Evolutionary conservation across 2,888 invertebrate genomes (phyloP).

Genomic region (Cephalotes varians): DNA sequence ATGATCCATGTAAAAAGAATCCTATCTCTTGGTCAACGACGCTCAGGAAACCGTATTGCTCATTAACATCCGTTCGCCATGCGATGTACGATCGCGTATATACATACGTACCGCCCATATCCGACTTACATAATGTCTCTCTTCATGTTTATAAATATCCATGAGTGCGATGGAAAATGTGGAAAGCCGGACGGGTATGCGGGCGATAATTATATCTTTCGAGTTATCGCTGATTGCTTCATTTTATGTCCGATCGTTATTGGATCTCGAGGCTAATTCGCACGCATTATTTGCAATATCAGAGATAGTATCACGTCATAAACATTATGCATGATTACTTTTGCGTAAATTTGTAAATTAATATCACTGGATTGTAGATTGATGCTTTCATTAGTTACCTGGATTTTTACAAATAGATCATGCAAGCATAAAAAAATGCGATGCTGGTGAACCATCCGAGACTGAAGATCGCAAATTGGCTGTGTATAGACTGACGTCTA

Average conservation of each 20-base stretch:
- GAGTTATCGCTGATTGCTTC: conserved; percentile 4
- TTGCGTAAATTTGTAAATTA: background rate
- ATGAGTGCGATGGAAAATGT: conserved; percentile 2
- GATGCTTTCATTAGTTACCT: background rate
- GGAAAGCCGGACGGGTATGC: conserved; percentile 14
- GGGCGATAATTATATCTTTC: conserved; percentile 20
- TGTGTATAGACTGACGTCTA: background rate
- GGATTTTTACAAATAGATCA: background rate
- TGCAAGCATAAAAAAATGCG: too few relatives aligned
- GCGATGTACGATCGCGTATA: conserved; percentile 24
- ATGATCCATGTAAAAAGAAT: conserved; percentile 5
- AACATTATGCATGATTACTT: background rate
- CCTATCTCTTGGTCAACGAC: conserved; percentile 31
- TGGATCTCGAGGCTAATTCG: conserved; percentile 10
- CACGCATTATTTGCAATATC: background rate
- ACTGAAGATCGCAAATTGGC: background rate
- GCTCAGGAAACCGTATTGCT: conserved; percentile 40
- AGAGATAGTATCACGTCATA: background rate
- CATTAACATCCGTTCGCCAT: conserved; percentile 43
- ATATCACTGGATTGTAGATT: background rate
- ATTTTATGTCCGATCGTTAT: conserved; percentile 18
- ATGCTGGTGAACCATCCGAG: background rate
- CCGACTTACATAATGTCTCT: conserved; percentile 46
- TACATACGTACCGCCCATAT: conserved; percentile 20
- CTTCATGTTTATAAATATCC: conserved; percentile 48